Evolutionary conservation across 30 jellyfish, hydroid and myxozoan genomes (phyloP).

Genomic region (Rhopilema esculentum): DNA sequence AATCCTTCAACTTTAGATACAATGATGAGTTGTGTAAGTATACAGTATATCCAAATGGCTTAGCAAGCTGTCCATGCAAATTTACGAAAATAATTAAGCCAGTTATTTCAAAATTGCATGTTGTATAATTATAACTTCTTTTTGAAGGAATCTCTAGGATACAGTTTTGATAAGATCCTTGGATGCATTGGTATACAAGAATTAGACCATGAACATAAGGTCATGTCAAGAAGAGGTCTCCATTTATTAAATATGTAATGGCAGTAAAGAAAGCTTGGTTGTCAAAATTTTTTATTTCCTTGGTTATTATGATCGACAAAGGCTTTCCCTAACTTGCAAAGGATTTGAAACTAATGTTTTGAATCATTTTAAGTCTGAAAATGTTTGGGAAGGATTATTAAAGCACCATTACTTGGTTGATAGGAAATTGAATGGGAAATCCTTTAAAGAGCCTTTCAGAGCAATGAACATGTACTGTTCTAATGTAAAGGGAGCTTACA

Average conservation of each 20-base stretch:
- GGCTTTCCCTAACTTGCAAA: not conserved
- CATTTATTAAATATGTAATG: too few relatives aligned
- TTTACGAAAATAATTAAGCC: slow-evolving; percentile 47
- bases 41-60: slow-evolving; percentile 53
- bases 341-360: not conserved
- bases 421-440: too few relatives aligned
- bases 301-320: not conserved
- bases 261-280: too few relatives aligned
- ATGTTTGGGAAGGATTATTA: not conserved
- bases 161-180: not conserved
- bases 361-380: not conserved
- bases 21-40: not conserved
- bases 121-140: not conserved
- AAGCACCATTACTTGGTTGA: too few relatives aligned
- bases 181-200: too few relatives aligned
- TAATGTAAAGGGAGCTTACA: too few relatives aligned
- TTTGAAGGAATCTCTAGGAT: not conserved
- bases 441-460: too few relatives aligned
- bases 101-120: slow-evolving; percentile 1
- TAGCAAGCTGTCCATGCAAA: slow-evolving; percentile 23
- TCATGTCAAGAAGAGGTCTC: too few relatives aligned
- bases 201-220: too few relatives aligned
- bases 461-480: too few relatives aligned
- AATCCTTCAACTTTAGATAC: slow-evolving; percentile 41
- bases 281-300: too few relatives aligned